Evolutionary conservation across 2,113 vertebrate genomes (phyloP).

Genomic region (Dicrurus megarhynchus): DNA sequence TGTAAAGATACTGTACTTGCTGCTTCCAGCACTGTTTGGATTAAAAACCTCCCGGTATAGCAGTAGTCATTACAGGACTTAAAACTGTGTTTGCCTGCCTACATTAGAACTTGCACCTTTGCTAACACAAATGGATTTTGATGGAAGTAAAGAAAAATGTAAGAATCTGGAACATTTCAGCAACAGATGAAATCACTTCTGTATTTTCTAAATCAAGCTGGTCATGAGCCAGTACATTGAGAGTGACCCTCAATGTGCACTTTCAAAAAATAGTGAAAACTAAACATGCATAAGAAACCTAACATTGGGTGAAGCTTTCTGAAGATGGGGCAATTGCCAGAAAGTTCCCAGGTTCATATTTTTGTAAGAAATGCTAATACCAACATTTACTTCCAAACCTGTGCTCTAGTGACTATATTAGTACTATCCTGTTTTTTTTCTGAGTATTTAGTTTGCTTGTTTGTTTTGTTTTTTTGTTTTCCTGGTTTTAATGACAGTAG

Average conservation of each 20-base stretch:
- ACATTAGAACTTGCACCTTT: not conserved
- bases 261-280: not conserved
- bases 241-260: not conserved
- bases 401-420: not conserved
- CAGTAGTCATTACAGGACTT: not conserved
- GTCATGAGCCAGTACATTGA: rapidly evolving
- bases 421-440: not conserved
- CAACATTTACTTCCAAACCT: not conserved
- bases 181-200: not conserved
- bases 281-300: not conserved
- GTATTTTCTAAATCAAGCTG: not conserved
- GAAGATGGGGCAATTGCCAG: not conserved
- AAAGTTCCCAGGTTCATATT: not conserved
- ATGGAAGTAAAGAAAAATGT: not conserved
- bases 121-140: not conserved
- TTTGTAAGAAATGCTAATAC: not conserved
- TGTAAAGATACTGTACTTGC: rapidly evolving
- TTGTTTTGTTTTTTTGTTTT: not conserved
- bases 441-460: not conserved
- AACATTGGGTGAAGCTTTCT: not conserved
- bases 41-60: not conserved
- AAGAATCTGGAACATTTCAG: not conserved
- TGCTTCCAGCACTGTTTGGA: not conserved
- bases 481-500: not conserved
- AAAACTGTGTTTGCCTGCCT: not conserved